Percentiles rank a stretch among this genome's conserved stretches.
phyloP scores from a whole-genome alignment of 2,113 vertebrate species.

The Lamprologus speciosus region DNA sequence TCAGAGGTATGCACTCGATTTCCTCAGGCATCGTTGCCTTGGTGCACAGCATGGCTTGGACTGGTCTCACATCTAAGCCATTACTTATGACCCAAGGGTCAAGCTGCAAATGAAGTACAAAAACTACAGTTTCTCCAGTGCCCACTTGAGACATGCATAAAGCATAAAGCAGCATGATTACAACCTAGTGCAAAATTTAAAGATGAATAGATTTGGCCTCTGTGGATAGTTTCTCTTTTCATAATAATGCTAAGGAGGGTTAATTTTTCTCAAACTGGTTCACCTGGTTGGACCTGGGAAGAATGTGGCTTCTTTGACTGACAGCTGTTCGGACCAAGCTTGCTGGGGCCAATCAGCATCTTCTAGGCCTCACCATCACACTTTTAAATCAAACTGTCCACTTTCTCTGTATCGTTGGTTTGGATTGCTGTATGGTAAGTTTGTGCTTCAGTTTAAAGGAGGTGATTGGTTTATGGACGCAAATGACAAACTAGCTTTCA shows the following conservation, averaged over 20 bases:
- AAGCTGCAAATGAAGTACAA: neutral
- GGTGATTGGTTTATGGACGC: accelerated
- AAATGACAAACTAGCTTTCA: neutral
- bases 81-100: neutral
- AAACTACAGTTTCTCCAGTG: neutral
- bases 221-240: neutral
- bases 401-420: neutral
- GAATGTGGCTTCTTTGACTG: neutral
- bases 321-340: neutral
- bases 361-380: neutral
- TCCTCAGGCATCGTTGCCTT: neutral
- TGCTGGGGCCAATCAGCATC: neutral
- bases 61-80: neutral
- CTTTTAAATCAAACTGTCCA: neutral
- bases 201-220: neutral
- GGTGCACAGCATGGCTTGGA: neutral
- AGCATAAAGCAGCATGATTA: neutral
- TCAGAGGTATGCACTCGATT: neutral
- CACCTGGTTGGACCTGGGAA: neutral
- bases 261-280: neutral
- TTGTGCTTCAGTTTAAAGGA: neutral
- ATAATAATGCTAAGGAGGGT: neutral
- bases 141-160: neutral
- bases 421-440: neutral
- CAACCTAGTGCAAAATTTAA: neutral